A percentile compares a stretch with the other conserved stretches of the same genome.
These are phyloP conservation scores for Tiliacea aurago DNA, from an alignment of 2,888 invertebrate species.

Conservation along the genomic window DNA sequence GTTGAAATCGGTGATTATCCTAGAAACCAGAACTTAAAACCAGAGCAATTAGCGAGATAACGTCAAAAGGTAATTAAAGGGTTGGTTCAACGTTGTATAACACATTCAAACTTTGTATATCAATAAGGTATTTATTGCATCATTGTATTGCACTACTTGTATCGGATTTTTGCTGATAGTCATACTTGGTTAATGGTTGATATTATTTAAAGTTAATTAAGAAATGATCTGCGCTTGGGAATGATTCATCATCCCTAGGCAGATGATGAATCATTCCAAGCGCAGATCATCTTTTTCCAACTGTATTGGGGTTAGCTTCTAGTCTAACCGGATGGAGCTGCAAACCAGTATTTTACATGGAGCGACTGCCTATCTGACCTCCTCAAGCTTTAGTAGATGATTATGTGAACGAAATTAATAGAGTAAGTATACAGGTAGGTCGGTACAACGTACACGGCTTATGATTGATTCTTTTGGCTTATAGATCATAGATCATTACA, in stretches of 20 bases:
- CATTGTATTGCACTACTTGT: constrained; percentile 42
- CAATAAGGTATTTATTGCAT: constrained; percentile 45
- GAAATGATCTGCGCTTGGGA: not conserved
- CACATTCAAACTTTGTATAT: constrained; percentile 45
- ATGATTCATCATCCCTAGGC: too few species aligned
- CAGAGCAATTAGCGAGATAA: constrained; percentile 45
- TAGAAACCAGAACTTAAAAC: constrained; percentile 49
- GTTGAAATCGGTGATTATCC: constrained; percentile 41
- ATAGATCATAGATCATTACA: not conserved
- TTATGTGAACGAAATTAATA: not conserved
- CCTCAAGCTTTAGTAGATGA: not conserved
- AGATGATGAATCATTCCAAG: too few species aligned
- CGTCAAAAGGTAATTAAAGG: constrained; percentile 61
- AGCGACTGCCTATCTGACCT: not conserved
- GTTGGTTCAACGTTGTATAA: constrained; percentile 41
- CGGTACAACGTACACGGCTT: not conserved
- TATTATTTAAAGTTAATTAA: constrained; percentile 7
- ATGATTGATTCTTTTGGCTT: not conserved
- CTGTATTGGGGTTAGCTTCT: not conserved
- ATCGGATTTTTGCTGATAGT: constrained; percentile 21
- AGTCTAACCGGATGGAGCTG: not conserved
- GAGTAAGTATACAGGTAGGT: not conserved
- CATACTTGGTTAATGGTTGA: not conserved
- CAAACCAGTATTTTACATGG: not conserved
- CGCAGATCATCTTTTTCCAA: too few species aligned